Conservation (phyloP, 2,888 invertebrate species). For the Laspeyria flexula region DNA sequence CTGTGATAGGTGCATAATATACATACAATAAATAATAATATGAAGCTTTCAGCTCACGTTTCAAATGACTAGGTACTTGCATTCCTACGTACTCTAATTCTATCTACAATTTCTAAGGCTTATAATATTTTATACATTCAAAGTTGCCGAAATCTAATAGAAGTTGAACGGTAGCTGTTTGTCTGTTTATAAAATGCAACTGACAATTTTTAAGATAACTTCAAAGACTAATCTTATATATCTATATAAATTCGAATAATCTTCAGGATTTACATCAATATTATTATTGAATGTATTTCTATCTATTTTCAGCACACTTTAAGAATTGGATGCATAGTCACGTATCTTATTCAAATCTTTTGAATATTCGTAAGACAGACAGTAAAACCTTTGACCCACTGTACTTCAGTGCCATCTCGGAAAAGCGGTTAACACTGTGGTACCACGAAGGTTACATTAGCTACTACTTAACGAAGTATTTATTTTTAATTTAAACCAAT, state of each 20-base stretch:
- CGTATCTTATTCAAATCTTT: slow-evolving; percentile 12
- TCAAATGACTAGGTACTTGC: too few species aligned
- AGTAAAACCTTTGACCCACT: slow-evolving; percentile 27
- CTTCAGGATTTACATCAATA: not conserved
- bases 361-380: slow-evolving; percentile 8
- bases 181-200: too few species aligned
- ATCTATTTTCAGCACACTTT: not conserved
- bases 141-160: too few species aligned
- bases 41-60: too few species aligned
- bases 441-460: slow-evolving; percentile 51
- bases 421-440: slow-evolving; percentile 52
- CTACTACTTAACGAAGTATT: slow-evolving; percentile 56
- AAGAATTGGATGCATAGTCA: slow-evolving; percentile 16
- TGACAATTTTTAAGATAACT: too few species aligned
- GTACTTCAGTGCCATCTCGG: slow-evolving; percentile 32
- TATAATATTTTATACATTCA: too few species aligned
- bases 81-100: too few species aligned
- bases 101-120: too few species aligned
- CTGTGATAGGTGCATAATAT: too few species aligned
- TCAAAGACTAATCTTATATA: too few species aligned
- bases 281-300: not conserved
- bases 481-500: slow-evolving; percentile 59
- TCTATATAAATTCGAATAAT: not conserved
- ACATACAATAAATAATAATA: too few species aligned
- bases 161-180: too few species aligned